phyloP scores from a whole-genome alignment of 2,797 vertebrate species.

The Sebastolobus alascanus region DNA sequence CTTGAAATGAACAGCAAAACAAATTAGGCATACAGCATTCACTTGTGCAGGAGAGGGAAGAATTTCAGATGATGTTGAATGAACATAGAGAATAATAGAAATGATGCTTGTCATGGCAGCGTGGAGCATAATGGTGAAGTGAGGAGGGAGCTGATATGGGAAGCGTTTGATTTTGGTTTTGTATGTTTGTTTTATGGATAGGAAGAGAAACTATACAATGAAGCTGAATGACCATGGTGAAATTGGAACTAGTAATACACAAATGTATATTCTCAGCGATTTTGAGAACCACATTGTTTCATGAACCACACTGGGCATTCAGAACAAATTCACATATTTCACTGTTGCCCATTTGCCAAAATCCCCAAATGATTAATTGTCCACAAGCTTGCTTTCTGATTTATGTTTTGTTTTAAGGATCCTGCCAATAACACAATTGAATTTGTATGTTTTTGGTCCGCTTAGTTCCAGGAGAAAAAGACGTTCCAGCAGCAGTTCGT shows the following conservation, averaged over 20 bases:
- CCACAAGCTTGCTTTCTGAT: slow-evolving; percentile 2
- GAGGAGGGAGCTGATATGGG: not conserved
- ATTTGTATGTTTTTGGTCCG: slow-evolving; percentile 20
- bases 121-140: not conserved
- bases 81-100: not conserved
- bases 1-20: slow-evolving; percentile 45
- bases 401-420: slow-evolving; percentile 28
- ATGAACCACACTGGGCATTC: not conserved
- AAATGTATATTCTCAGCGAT: not conserved
- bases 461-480: slow-evolving; percentile 84
- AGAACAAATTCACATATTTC: slow-evolving; percentile 25
- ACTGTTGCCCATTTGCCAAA: slow-evolving; percentile 7
- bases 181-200: not conserved
- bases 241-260: not conserved
- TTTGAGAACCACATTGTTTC: not conserved
- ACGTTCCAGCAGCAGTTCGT: slow-evolving; percentile 95
- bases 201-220: not conserved
- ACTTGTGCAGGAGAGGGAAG: slow-evolving; percentile 31
- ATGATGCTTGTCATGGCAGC: not conserved
- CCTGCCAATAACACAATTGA: slow-evolving; percentile 16
- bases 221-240: not conserved
- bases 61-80: slow-evolving; percentile 20
- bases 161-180: not conserved
- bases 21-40: slow-evolving; percentile 44
- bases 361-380: slow-evolving; percentile 27